These are phyloP conservation scores for Myoxocephalus aenaeus DNA, from an alignment of 2,797 vertebrate genomes.

Conservation along the genomic window DNA sequence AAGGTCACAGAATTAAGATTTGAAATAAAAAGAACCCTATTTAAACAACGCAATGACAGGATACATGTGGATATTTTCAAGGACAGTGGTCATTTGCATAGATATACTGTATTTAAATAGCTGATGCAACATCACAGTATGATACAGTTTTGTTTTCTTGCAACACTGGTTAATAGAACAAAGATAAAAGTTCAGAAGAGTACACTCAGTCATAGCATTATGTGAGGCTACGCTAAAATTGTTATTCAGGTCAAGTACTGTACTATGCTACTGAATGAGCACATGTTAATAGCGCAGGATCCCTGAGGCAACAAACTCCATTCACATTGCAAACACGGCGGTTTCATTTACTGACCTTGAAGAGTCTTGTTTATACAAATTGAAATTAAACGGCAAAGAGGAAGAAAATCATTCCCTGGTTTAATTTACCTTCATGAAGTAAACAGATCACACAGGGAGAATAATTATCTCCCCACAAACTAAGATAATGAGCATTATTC, in stretches of 20 bases:
- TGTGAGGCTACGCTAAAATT: slow-evolving; percentile 66
- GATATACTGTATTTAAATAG: slow-evolving; percentile 27
- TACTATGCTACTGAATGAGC: slow-evolving; percentile 73
- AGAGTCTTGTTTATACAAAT: slow-evolving; percentile 79
- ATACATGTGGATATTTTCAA: slow-evolving; percentile 17
- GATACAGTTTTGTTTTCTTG: slow-evolving; percentile 10
- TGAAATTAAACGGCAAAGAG: slow-evolving; percentile 76
- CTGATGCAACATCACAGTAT: slow-evolving; percentile 24
- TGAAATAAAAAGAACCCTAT: neutral
- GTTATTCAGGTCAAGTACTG: slow-evolving; percentile 79
- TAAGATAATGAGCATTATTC: slow-evolving; percentile 67
- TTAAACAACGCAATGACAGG: neutral
- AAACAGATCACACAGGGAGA: slow-evolving; percentile 67
- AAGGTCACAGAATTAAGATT: neutral
- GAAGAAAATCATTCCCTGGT: slow-evolving; percentile 67
- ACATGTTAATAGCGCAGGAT: slow-evolving; percentile 76
- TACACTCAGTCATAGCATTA: slow-evolving; percentile 41
- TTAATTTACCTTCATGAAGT: slow-evolving; percentile 70
- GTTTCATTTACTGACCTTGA: slow-evolving; percentile 82
- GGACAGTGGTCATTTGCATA: slow-evolving; percentile 4
- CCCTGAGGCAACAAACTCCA: slow-evolving; percentile 71
- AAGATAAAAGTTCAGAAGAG: slow-evolving; percentile 44
- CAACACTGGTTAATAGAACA: slow-evolving; percentile 15
- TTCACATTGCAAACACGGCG: slow-evolving; percentile 73
- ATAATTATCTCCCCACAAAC: slow-evolving; percentile 52